Conservation (phyloP, 2,888 invertebrate species). For the Mesorhabditis spiculigera region DNA sequence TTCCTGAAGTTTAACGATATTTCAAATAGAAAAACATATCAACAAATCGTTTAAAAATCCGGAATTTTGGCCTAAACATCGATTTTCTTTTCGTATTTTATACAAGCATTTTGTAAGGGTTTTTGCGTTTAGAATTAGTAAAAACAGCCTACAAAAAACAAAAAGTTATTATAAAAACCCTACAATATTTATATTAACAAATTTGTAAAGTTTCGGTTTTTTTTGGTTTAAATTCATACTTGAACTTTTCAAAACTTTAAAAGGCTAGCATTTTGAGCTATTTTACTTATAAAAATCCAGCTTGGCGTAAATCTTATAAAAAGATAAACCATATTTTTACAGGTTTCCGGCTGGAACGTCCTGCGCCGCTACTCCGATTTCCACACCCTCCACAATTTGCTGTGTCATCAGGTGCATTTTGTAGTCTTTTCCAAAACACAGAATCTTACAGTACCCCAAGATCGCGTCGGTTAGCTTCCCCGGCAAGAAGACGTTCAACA, state of each 20-base stretch:
- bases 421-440: background rate
- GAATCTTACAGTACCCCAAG: conserved; percentile 71
- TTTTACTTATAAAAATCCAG: background rate
- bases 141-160: too few relatives aligned
- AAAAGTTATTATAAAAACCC: too few relatives aligned
- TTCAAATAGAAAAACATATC: too few relatives aligned
- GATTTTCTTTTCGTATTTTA: too few relatives aligned
- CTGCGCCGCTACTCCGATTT: conserved; percentile 90
- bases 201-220: too few relatives aligned
- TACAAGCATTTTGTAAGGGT: too few relatives aligned
- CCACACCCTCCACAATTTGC: conserved; percentile 78
- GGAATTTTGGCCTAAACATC: too few relatives aligned
- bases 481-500: conserved; percentile 88
- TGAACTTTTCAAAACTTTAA: background rate
- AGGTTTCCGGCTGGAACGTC: conserved; percentile 72
- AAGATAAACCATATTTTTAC: background rate
- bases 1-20: too few relatives aligned
- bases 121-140: too few relatives aligned
- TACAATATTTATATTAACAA: too few relatives aligned
- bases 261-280: background rate
- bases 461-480: conserved; percentile 78
- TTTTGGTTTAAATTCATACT: too few relatives aligned
- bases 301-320: background rate
- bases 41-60: too few relatives aligned
- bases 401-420: conserved; percentile 66